Conservation (phyloP, 2,888 invertebrate species). For the Perizoma flavofasciatum region DNA sequence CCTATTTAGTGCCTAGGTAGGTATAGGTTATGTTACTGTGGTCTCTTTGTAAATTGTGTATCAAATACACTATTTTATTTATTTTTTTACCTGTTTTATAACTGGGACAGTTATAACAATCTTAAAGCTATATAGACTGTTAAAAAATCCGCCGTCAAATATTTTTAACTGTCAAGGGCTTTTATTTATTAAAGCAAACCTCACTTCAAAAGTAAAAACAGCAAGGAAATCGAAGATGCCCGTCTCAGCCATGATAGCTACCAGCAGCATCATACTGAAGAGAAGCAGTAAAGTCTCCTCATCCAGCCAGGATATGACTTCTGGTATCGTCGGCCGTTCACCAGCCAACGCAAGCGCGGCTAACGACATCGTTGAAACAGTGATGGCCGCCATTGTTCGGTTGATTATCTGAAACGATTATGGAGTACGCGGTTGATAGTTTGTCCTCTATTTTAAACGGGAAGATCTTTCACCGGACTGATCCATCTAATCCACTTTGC, state of each 20-base stretch:
- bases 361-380: slow-evolving; percentile 89
- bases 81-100: too few relatives aligned
- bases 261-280: slow-evolving; percentile 94
- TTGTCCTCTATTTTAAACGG: too few relatives aligned
- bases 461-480: too few relatives aligned
- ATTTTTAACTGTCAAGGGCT: too few relatives aligned
- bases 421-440: not conserved
- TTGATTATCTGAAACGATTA: slow-evolving; percentile 86
- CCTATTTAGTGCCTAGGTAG: too few relatives aligned
- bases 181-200: slow-evolving; percentile 2
- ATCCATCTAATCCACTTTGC: too few relatives aligned
- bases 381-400: slow-evolving; percentile 90
- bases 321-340: slow-evolving; percentile 89
- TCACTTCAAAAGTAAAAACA: slow-evolving; percentile 89
- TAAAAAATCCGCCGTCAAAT: too few relatives aligned
- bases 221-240: slow-evolving; percentile 93
- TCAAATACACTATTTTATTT: too few relatives aligned
- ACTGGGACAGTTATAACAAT: too few relatives aligned
- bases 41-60: too few relatives aligned
- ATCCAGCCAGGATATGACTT: slow-evolving; percentile 92
- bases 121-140: too few relatives aligned
- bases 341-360: slow-evolving; percentile 88
- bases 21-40: too few relatives aligned
- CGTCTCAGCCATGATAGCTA: slow-evolving; percentile 92
- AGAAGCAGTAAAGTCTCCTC: slow-evolving; percentile 89